These are phyloP conservation scores for Smithornis capensis DNA, from an alignment of 2,113 vertebrate species.

Conservation along the genomic window DNA sequence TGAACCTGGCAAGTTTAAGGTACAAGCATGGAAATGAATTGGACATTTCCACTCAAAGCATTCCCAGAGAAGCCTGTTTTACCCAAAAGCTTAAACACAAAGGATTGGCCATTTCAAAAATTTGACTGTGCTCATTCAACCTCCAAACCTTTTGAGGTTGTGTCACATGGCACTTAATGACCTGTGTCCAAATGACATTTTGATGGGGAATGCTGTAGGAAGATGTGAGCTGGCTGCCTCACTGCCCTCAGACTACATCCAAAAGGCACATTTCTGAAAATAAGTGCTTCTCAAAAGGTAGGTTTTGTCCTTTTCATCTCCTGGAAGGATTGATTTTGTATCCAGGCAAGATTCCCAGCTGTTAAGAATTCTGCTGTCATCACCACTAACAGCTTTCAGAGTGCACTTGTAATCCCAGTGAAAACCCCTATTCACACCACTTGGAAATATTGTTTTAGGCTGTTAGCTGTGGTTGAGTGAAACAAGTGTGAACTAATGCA, in stretches of 20 bases:
- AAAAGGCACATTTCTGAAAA: neutral
- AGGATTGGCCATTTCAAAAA: neutral
- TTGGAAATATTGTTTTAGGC: neutral
- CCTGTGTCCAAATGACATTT: neutral
- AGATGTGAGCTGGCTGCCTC: neutral
- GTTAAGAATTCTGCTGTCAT: rapidly evolving
- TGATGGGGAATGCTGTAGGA: neutral
- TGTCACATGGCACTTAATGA: neutral
- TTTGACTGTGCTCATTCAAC: neutral
- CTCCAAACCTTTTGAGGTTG: neutral
- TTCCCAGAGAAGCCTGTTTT: neutral
- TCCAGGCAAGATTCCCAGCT: neutral
- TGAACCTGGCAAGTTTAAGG: neutral
- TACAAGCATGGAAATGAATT: neutral
- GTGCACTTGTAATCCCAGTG: neutral
- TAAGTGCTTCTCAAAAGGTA: neutral
- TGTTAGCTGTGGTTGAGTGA: neutral
- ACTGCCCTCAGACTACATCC: neutral
- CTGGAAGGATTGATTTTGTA: neutral
- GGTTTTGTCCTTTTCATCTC: neutral
- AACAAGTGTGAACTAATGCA: neutral
- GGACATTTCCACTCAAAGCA: neutral
- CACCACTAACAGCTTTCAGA: neutral
- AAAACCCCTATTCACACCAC: neutral
- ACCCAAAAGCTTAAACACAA: neutral